Evolutionary conservation across 1,140 invertebrate genomes (phyloP), one percentile per base, ranked within the genome.

Genomic region (Sycobia sp.): DNA sequence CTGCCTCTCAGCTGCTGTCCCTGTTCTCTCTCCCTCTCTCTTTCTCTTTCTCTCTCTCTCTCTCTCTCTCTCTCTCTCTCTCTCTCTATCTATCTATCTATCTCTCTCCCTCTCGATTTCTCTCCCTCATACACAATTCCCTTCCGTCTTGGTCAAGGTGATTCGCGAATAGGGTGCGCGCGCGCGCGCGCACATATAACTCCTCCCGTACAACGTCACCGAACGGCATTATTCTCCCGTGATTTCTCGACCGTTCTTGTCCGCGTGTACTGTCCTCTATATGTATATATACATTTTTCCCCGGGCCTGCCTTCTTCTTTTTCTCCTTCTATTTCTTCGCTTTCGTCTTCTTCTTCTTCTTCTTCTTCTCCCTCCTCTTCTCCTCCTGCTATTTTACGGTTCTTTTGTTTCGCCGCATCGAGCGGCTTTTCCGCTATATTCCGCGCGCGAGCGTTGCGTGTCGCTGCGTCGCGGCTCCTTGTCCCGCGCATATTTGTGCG

Each of bases 141-240:
- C 66, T 71, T 68, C 66, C 65, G 66, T 71, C 67, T 71, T 70
- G 71, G 69, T 69, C 69, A 71, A 73, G 67, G 71, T 68, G 72
- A 73, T 67, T 46, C 56, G 51, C 54, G 50, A n/a, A n/a, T n/a
- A n/a, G n/a, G n/a, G n/a, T n/a, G n/a, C n/a, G n/a, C n/a, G n/a
- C n/a, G n/a, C n/a, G n/a, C n/a, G n/a, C n/a, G n/a, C n/a, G n/a
- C n/a, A n/a, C n/a, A n/a, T n/a, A n/a, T n/a, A n/a, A n/a, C n/a
- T n/a, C n/a, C n/a, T n/a, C 41, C 62, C 66, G 54, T 55, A 50
- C 16, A 49, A 3, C 50, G 9, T 18, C 27, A 18, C 16, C 25
- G 20, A 56, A 56, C 16, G 13, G 27, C 27, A 41, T 14, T 44
- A 44, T 44, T 27, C 54, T 43, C 23, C n/a, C n/a, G n/a, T n/a